Conservation (phyloP, 2,113 vertebrate genomes). For the Tinamus guttatus region DNA sequence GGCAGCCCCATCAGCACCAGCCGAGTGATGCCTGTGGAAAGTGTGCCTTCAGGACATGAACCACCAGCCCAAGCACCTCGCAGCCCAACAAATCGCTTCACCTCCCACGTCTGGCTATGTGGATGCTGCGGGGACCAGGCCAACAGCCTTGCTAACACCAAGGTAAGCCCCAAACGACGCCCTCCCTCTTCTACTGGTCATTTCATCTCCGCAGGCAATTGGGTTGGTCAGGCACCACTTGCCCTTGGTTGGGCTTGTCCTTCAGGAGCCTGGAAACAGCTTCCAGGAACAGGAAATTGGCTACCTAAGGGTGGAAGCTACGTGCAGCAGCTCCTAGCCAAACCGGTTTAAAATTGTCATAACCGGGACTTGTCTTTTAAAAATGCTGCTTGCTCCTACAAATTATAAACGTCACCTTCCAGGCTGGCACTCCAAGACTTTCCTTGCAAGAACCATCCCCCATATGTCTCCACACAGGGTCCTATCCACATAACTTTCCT, state of each 20-base stretch:
- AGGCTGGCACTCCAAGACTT: not conserved
- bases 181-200: not conserved
- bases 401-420: not conserved
- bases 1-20: not conserved
- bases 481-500: not conserved
- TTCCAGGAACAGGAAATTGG: not conserved
- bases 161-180: fast-evolving
- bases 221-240: not conserved
- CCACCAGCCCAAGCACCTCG: fast-evolving
- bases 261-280: not conserved
- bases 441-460: not conserved
- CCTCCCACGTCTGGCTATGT: not conserved
- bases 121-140: fast-evolving
- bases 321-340: not conserved
- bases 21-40: not conserved
- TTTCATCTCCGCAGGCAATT: not conserved
- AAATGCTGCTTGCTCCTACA: not conserved
- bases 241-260: not conserved
- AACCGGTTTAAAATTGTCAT: not conserved
- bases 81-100: not conserved
- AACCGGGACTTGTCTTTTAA: not conserved
- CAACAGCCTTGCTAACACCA: not conserved
- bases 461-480: fast-evolving
- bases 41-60: not conserved
- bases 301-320: not conserved